Conservation (phyloP, 2,113 vertebrate species). For the Noctilio leporinus region DNA sequence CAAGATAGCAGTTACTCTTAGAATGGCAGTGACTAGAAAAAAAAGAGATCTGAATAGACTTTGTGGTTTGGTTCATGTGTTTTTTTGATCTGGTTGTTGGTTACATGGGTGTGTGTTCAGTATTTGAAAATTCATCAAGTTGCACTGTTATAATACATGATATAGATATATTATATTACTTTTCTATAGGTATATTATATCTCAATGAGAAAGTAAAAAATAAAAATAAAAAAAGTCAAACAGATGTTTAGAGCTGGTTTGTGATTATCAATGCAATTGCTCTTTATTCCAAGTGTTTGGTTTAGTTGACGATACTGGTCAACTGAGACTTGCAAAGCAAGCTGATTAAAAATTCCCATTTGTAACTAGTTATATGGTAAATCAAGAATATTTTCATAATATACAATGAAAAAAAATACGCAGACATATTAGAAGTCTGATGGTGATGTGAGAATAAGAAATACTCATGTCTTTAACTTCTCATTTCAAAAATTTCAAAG, state of each 20-base stretch:
- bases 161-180: background rate
- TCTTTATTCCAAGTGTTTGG: background rate
- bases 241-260: background rate
- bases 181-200: background rate
- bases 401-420: background rate
- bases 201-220: background rate
- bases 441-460: background rate
- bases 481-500: background rate
- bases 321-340: background rate
- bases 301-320: background rate
- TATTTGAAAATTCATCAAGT: background rate
- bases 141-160: background rate
- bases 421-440: background rate
- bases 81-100: background rate
- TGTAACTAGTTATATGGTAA: background rate
- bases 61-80: background rate
- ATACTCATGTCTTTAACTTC: background rate
- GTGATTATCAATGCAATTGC: background rate
- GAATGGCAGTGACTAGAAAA: background rate
- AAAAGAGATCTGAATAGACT: background rate
- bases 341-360: background rate
- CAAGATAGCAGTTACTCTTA: background rate
- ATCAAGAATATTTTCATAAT: background rate
- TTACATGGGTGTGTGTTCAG: background rate
- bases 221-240: background rate